Percentiles rank a stretch among this genome's conserved stretches.
Conservation (phyloP, 1,140 invertebrate species). For the Cydia fagiglandana region DNA sequence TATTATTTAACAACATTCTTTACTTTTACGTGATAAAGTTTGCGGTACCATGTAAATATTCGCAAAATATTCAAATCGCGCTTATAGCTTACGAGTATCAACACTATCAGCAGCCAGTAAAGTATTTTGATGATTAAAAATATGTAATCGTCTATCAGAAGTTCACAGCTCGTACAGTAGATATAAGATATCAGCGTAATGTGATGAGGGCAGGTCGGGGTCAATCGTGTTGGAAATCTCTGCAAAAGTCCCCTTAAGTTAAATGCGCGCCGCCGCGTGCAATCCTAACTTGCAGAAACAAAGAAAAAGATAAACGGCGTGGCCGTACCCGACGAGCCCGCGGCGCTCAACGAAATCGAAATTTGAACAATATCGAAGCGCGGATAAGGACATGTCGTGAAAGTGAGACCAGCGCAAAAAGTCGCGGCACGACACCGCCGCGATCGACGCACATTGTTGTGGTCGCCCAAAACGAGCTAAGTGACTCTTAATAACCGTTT, state of each 20-base stretch:
- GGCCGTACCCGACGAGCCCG: conserved; percentile 34
- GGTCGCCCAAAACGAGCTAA: conserved; percentile 38
- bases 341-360: conserved; percentile 48
- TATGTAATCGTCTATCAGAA: neutral
- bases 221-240: conserved; percentile 27
- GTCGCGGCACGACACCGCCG: conserved; percentile 46
- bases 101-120: neutral
- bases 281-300: conserved; percentile 28
- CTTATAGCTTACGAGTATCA: neutral
- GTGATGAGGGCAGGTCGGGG: conserved; percentile 21
- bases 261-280: conserved; percentile 5
- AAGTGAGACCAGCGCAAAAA: conserved; percentile 58
- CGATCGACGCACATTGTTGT: conserved; percentile 37
- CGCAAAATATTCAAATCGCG: neutral
- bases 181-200: conserved; percentile 2
- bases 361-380: conserved; percentile 51
- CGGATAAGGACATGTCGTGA: conserved; percentile 63
- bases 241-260: conserved; percentile 14
- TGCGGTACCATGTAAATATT: neutral
- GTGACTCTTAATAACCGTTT: conserved; percentile 53
- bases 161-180: neutral
- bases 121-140: neutral
- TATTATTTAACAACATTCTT: conserved; percentile 5
- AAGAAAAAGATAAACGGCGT: conserved; percentile 31
- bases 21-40: conserved; percentile 14